A percentile compares a stretch with the other conserved stretches of the same genome.
Conservation (phyloP, 2,888 invertebrate genomes). For the Drosophila fungiperda region DNA sequence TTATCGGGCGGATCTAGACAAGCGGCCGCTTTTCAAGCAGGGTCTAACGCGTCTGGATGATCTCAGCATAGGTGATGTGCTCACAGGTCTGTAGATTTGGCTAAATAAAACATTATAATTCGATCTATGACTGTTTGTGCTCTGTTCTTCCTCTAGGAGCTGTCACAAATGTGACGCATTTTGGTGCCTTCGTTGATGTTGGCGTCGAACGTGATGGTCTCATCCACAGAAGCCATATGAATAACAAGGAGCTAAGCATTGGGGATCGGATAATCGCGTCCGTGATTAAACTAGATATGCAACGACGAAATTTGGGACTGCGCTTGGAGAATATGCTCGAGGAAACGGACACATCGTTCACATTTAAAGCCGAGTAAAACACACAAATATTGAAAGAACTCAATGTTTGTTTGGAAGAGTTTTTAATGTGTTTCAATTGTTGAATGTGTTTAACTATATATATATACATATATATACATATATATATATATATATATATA, state of each 20-base stretch:
- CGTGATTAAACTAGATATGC: constrained; percentile 87
- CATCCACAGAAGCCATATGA: constrained; percentile 88
- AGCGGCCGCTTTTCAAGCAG: constrained; percentile 91
- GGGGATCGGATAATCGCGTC: constrained; percentile 90
- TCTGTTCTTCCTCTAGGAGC: constrained; percentile 86
- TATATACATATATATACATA: background rate
- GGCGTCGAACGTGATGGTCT: constrained; percentile 91
- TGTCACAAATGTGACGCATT: constrained; percentile 93
- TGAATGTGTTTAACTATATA: constrained; percentile 27
- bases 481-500: constrained; percentile 2
- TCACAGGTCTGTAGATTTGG: constrained; percentile 86
- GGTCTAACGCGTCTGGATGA: constrained; percentile 89
- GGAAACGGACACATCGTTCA: constrained; percentile 80
- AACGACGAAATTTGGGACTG: constrained; percentile 87
- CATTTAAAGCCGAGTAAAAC: constrained; percentile 65
- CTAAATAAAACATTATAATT: background rate
- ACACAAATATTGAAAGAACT: background rate
- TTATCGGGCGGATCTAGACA: constrained; percentile 88
- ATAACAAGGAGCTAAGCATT: constrained; percentile 87
- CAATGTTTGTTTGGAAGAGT: constrained; percentile 53
- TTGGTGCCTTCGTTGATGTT: constrained; percentile 96
- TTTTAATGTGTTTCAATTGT: constrained; percentile 60
- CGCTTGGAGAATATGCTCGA: constrained; percentile 84
- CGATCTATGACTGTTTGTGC: background rate
- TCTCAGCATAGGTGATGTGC: constrained; percentile 87